These are phyloP conservation scores for Apamea crenata DNA, from an alignment of 2,888 invertebrate species.

Conservation along the genomic window DNA sequence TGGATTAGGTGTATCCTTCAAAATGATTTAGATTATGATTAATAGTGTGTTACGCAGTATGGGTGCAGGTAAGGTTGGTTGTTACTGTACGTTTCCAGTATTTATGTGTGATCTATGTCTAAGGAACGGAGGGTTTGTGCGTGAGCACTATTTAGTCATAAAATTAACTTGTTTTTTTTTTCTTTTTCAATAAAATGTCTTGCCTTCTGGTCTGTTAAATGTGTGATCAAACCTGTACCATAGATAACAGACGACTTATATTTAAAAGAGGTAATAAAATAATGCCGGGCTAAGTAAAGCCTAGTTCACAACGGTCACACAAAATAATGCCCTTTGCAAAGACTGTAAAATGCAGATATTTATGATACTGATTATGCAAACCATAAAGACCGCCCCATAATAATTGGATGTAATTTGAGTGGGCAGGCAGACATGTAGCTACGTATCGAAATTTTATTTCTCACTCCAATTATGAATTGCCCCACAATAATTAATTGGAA, in stretches of 20 bases:
- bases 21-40: neutral
- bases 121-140: neutral
- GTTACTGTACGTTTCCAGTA: neutral
- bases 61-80: neutral
- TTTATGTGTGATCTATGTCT: neutral
- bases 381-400: constrained; percentile 36
- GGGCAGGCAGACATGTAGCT: constrained; percentile 33
- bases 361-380: constrained; percentile 6
- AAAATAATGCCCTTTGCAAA: neutral
- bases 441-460: constrained; percentile 51
- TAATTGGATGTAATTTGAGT: constrained; percentile 55
- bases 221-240: neutral
- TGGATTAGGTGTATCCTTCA: no score
- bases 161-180: neutral
- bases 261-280: neutral
- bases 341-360: constrained; percentile 5
- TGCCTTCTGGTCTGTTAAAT: no score
- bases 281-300: neutral
- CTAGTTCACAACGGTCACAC: neutral
- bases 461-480: constrained; percentile 57
- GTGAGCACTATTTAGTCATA: neutral
- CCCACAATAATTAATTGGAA: constrained; percentile 63
- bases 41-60: neutral
- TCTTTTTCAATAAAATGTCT: neutral
- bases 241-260: neutral